phyloP scores from a whole-genome alignment of 2,797 vertebrate species.

The Enteromius radiatus region DNA sequence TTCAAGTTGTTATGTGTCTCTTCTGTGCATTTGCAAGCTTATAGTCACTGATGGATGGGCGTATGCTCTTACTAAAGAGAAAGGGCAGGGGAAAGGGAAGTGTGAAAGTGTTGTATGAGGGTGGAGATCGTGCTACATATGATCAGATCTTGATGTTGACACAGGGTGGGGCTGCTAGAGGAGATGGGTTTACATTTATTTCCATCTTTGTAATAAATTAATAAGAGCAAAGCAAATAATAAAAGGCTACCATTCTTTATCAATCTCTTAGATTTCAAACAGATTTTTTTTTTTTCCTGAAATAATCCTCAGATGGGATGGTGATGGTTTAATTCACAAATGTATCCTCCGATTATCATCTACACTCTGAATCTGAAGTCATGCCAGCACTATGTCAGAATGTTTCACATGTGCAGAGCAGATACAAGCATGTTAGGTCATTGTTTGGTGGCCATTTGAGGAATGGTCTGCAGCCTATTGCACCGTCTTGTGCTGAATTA shows the following conservation, averaged over 20 bases:
- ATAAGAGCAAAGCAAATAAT: background rate
- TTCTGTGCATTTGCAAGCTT: conserved; percentile 12
- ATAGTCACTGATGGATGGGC: conserved; percentile 38
- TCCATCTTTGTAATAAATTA: background rate
- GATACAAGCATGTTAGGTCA: conserved; percentile 11
- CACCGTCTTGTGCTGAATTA: background rate
- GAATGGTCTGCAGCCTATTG: background rate
- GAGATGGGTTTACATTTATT: background rate
- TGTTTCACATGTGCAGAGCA: conserved; percentile 1
- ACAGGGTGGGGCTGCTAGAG: conserved; percentile 38
- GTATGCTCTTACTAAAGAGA: conserved; percentile 37
- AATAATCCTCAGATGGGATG: background rate
- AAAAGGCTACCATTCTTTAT: background rate
- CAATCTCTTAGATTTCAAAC: background rate
- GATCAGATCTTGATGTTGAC: conserved; percentile 31
- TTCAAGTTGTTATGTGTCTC: background rate
- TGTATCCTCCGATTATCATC: background rate
- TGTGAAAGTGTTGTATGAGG: conserved; percentile 24
- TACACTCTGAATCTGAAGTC: conserved; percentile 13
- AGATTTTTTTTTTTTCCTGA: background rate
- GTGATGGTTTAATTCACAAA: background rate
- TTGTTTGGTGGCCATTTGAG: background rate
- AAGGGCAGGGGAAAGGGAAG: conserved; percentile 30
- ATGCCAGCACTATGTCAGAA: conserved; percentile 8
- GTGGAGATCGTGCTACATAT: background rate